phyloP scores from a whole-genome alignment of 2,797 vertebrate genomes.

The Tachyglossus aculeatus region DNA sequence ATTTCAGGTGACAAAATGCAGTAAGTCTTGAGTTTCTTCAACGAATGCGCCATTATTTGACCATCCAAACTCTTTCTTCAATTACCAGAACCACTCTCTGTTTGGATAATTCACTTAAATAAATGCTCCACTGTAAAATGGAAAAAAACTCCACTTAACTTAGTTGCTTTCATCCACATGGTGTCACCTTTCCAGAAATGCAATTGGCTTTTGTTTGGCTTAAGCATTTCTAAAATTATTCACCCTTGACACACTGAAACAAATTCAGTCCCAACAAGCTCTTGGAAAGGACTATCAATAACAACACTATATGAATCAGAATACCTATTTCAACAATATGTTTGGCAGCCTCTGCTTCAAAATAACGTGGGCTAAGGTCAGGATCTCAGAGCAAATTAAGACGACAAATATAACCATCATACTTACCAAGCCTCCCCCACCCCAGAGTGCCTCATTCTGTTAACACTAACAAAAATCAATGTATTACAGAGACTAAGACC shows the following conservation, averaged over 20 bases:
- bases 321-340: constrained; percentile 1
- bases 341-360: constrained; percentile 32
- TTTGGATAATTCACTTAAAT: no score
- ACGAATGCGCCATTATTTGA: no score
- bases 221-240: constrained; percentile 4
- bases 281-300: constrained; percentile 1
- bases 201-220: neutral
- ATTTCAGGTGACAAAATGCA: no score
- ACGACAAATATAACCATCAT: neutral
- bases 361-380: constrained; percentile 11
- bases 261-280: neutral
- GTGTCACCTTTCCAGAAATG: constrained; percentile 3
- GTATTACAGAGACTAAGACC: no score
- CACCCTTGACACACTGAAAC: neutral
- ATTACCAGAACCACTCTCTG: no score
- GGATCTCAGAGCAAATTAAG: neutral
- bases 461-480: neutral
- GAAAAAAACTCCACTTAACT: no score
- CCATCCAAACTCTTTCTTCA: no score
- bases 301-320: constrained; percentile 5
- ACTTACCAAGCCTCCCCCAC: neutral
- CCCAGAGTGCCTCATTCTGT: no score
- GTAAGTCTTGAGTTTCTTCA: no score
- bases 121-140: no score
- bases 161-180: neutral